Percentiles rank a stretch among this genome's conserved stretches.
Conservation (phyloP, 1,140 invertebrate species). For the Lycorma delicatula region DNA sequence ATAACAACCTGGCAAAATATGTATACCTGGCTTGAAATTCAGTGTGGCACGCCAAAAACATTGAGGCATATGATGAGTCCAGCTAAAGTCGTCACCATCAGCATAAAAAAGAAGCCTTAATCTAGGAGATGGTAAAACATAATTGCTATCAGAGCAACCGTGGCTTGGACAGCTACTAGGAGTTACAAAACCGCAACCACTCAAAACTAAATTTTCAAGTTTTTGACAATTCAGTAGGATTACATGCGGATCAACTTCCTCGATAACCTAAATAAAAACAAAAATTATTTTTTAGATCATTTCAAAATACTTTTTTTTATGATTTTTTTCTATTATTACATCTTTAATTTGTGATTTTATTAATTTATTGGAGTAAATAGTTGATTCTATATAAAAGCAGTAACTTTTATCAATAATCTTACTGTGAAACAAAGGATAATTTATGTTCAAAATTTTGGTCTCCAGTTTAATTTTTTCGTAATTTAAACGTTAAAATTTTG, state of each 20-base stretch:
- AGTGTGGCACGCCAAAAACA: constrained; percentile 32
- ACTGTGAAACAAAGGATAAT: too few relatives aligned
- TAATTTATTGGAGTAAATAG: too few relatives aligned
- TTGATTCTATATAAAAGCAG: too few relatives aligned
- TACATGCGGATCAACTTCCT: constrained; percentile 32
- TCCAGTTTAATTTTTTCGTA: too few relatives aligned
- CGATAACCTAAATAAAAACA: constrained; percentile 28
- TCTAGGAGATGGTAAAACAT: not conserved
- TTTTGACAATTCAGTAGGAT: constrained; percentile 24
- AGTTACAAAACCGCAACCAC: constrained; percentile 28
- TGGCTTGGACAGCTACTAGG: constrained; percentile 20
- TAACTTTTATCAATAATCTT: too few relatives aligned
- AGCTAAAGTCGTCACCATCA: constrained; percentile 34
- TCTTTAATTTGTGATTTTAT: too few relatives aligned
- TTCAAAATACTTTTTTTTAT: too few relatives aligned
- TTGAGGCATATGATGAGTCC: constrained; percentile 29
- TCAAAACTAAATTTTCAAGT: constrained; percentile 28
- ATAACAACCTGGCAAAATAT: not conserved
- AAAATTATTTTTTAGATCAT: too few relatives aligned
- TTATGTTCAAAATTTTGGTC: too few relatives aligned
- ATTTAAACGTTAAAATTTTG: too few relatives aligned
- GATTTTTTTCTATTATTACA: too few relatives aligned
- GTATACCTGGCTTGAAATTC: not conserved
- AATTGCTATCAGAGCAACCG: not conserved
- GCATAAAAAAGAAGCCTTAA: constrained; percentile 31